A percentile compares a stretch with the other conserved stretches of the same genome.
Evolutionary conservation across 1,140 invertebrate species (phyloP).

Genomic region (Bacillus rossius): DNA sequence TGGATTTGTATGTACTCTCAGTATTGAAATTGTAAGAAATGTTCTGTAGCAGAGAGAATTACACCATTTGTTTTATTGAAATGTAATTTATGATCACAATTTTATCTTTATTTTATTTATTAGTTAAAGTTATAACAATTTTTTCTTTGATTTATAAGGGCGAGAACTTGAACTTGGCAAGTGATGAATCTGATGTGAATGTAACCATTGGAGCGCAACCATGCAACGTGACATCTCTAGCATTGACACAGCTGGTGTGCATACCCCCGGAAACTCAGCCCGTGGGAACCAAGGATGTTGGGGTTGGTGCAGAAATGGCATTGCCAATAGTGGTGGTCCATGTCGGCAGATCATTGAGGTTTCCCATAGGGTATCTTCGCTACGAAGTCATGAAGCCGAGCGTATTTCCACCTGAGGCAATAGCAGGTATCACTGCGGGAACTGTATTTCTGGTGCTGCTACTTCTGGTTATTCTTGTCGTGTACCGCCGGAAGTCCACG

Average conservation of each 20-base stretch:
- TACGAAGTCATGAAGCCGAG: constrained; percentile 85
- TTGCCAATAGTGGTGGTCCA: constrained; percentile 85
- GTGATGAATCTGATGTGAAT: constrained; percentile 87
- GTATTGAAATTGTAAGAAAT: too few relatives aligned
- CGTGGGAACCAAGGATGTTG: constrained; percentile 79
- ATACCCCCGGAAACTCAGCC: constrained; percentile 83
- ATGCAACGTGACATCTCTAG: constrained; percentile 92
- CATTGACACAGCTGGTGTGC: constrained; percentile 83
- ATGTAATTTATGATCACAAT: too few relatives aligned
- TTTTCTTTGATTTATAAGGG: constrained; percentile 46
- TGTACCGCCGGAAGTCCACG: constrained; percentile 87
- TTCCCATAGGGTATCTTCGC: constrained; percentile 44
- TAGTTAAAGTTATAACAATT: too few relatives aligned
- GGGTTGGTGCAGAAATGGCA: constrained; percentile 63
- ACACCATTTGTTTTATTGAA: too few relatives aligned
- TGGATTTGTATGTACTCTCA: too few relatives aligned
- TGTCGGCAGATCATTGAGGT: constrained; percentile 80
- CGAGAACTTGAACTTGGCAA: constrained; percentile 84
- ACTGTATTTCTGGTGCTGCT: constrained; percentile 78
- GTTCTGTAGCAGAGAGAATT: too few relatives aligned
- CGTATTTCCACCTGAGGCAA: constrained; percentile 79
- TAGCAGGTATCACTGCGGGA: constrained; percentile 76
- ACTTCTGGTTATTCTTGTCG: constrained; percentile 77
- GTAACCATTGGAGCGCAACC: constrained; percentile 84
- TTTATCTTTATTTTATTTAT: too few relatives aligned